These are phyloP conservation scores for Lydus trimaculatus DNA, from an alignment of 2,888 invertebrate genomes.

Conservation along the genomic window DNA sequence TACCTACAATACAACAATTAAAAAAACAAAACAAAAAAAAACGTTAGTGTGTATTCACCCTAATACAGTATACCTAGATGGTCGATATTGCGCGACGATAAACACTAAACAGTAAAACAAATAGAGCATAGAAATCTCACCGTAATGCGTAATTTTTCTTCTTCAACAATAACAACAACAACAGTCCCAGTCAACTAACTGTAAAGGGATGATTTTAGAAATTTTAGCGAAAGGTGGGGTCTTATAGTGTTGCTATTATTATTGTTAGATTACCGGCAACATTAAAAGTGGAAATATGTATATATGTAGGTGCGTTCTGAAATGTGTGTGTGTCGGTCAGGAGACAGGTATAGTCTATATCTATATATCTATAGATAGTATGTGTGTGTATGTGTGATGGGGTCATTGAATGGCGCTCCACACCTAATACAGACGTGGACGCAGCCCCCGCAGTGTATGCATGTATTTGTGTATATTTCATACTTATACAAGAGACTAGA, in stretches of 20 bases:
- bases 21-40: background rate
- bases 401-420: slow-evolving; percentile 47
- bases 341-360: slow-evolving; percentile 30
- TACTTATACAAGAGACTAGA: background rate
- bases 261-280: slow-evolving; percentile 7
- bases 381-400: slow-evolving; percentile 23
- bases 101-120: background rate
- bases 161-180: background rate
- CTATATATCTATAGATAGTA: background rate
- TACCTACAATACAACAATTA: no score
- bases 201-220: slow-evolving; percentile 10
- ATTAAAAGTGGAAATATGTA: slow-evolving; percentile 16
- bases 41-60: slow-evolving; percentile 12
- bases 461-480: background rate
- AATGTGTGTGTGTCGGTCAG: slow-evolving; percentile 17
- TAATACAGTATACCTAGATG: slow-evolving; percentile 3
- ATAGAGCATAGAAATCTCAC: slow-evolving; percentile 4
- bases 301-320: slow-evolving; percentile 27
- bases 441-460: slow-evolving; percentile 23
- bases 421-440: slow-evolving; percentile 27
- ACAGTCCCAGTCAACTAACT: no score
- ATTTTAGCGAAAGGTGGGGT: background rate
- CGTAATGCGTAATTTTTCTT: slow-evolving; percentile 6
- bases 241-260: background rate
- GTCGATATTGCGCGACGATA: slow-evolving; percentile 8